Evolutionary conservation across 2,113 vertebrate genomes (phyloP).

Genomic region (Bettongia penicillata): DNA sequence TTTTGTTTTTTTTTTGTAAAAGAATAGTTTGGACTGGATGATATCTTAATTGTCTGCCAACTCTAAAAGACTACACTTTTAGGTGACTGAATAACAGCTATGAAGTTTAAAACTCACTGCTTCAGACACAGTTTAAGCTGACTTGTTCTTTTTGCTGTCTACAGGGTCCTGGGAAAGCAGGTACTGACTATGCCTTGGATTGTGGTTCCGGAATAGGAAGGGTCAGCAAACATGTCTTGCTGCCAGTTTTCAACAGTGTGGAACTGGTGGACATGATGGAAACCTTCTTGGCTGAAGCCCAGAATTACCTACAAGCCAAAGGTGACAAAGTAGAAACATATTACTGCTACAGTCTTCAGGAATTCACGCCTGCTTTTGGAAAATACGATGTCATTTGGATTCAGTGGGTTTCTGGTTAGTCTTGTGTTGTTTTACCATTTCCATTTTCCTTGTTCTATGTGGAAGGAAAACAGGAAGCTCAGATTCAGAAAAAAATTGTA

Average conservation of each 20-base stretch:
- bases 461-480: not conserved
- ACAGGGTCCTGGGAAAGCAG: slow-evolving; percentile 92
- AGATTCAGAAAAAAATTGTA: not conserved
- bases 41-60: not conserved
- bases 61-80: not conserved
- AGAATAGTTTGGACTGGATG: not conserved
- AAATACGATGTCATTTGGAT: slow-evolving; percentile 98
- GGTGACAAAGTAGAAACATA: slow-evolving; percentile 91
- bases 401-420: slow-evolving; percentile 98
- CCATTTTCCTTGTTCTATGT: not conserved
- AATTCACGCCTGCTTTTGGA: slow-evolving; percentile 87
- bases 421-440: not conserved
- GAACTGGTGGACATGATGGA: slow-evolving; percentile 98
- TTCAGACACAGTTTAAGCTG: not conserved
- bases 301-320: slow-evolving; percentile 89
- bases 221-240: slow-evolving; percentile 93
- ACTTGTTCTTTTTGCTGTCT: slow-evolving; percentile 56
- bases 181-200: slow-evolving; percentile 91
- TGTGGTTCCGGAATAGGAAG: slow-evolving; percentile 96
- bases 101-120: not conserved
- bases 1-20: not conserved
- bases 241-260: slow-evolving; percentile 92
- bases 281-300: slow-evolving; percentile 93
- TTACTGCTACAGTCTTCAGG: slow-evolving; percentile 93
- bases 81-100: not conserved